Base-by-base conservation (phyloP, 2,888 invertebrate genomes). In the Beris morrisii region DNA sequence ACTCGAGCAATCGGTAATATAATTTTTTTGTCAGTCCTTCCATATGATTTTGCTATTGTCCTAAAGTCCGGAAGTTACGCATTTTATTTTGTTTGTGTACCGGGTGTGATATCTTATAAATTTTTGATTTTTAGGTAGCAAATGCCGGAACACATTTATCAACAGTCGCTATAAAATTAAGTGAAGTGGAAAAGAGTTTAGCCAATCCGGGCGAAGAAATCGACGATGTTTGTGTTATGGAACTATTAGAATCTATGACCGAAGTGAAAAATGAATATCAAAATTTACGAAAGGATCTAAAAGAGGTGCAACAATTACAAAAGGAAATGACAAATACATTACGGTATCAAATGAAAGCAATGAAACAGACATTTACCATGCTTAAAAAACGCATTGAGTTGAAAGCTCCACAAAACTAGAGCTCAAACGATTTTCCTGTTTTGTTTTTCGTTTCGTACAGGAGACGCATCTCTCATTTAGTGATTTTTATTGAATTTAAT, bases 221-320 rank as follows among this genome's bases (percentile, higher is more conserved):
- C 71, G 79, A 81, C 67, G 86, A 90, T 76, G 83, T 88, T 69
- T 89, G 89, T 74, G 88, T 92, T 57, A 83, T 89, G 79, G 86
- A 87, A 76, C 81, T 92, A 67, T 84, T 92, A 68, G 87, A 88
- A 75, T 89, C 91, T 28, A 91, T 92, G 69, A 88, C 89, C 12
- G 88, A 89, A 82, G 89, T 89, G 70, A 89, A 88, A 73, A 88
- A 88, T 70, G 92, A 92, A 78, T 92, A 92, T 80, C 88, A 89
- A 78, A 88, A 89, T 74, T 82, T 92, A 64, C 86, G 90, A 44
- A 88, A 88, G 75, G 91, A 92, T 80, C 85, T 92, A 73, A 84
- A 87, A 73, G 92, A 92, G 75, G 90, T 91, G 71, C 91, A 92
- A 76, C 89, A 90, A 70, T 79, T 92, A 73, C 91, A 92, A 79